A percentile compares a stretch with the other conserved stretches of the same genome.
phyloP scores from a whole-genome alignment of 2,888 invertebrate genomes.

The Troides aeacus region DNA sequence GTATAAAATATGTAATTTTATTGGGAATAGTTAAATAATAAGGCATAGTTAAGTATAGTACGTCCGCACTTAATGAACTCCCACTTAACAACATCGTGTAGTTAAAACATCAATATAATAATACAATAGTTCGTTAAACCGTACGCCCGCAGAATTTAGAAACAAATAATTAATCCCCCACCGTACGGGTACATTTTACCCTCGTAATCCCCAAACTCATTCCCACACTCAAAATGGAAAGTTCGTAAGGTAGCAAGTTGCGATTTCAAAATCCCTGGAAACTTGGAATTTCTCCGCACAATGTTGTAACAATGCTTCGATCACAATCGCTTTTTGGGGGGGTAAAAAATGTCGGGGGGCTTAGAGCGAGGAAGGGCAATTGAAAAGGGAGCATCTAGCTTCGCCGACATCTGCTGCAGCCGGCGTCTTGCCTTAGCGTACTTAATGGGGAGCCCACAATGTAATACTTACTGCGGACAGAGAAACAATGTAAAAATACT shows the following conservation, averaged over 20 bases:
- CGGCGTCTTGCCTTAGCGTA: constrained; percentile 43
- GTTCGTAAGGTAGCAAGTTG: constrained; percentile 58
- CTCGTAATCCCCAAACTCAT: constrained; percentile 53
- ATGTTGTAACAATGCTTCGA: constrained; percentile 63
- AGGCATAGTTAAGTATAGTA: too few species aligned
- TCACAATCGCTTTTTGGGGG: constrained; percentile 61
- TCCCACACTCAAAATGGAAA: constrained; percentile 62
- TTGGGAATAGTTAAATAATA: too few species aligned
- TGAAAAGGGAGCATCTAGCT: constrained; percentile 64
- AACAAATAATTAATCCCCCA: constrained; percentile 37
- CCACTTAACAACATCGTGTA: not conserved
- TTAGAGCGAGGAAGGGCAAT: constrained; percentile 52
- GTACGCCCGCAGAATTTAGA: constrained; percentile 18
- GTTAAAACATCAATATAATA: constrained; percentile 8
- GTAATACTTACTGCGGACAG: constrained; percentile 23
- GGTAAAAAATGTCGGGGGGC: constrained; percentile 55
- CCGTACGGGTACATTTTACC: constrained; percentile 43
- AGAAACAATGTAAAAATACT: too few species aligned
- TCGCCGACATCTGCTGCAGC: constrained; percentile 63
- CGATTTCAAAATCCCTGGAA: constrained; percentile 52
- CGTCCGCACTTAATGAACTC: too few species aligned
- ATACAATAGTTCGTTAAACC: constrained; percentile 18
- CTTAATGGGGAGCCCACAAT: constrained; percentile 51
- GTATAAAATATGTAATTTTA: too few species aligned
- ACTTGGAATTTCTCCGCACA: constrained; percentile 65